phyloP scores from a whole-genome alignment of 2,888 invertebrate species.

The Acutogordius australiensis region DNA sequence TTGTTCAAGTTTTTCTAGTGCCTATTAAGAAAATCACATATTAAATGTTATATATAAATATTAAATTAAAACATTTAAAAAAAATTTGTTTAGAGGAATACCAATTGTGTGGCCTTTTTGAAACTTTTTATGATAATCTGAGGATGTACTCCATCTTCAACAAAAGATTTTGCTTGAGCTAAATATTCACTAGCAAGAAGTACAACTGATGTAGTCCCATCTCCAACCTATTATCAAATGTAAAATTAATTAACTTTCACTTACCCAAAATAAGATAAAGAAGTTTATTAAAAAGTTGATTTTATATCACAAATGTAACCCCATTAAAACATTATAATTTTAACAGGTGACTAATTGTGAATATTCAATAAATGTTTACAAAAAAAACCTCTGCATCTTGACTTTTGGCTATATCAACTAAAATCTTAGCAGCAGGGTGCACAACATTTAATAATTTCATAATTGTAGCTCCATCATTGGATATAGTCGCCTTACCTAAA shows the following conservation, averaged over 20 bases:
- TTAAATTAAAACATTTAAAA: slow-evolving; percentile 12
- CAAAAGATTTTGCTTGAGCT: slow-evolving; percentile 65
- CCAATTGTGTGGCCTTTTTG: slow-evolving; percentile 46
- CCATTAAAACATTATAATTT: slow-evolving; percentile 1
- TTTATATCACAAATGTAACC: slow-evolving; percentile 11
- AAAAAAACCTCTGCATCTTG: slow-evolving; percentile 66
- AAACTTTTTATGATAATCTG: slow-evolving; percentile 64
- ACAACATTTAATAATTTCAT: slow-evolving; percentile 87
- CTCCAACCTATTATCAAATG: slow-evolving; percentile 46
- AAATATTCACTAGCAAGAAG: slow-evolving; percentile 73
- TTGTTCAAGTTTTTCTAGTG: slow-evolving; percentile 48
- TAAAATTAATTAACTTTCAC: not conserved
- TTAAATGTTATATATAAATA: not conserved
- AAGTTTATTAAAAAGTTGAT: too few relatives aligned
- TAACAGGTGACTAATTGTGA: slow-evolving; percentile 9
- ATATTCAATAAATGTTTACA: not conserved
- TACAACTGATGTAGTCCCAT: slow-evolving; percentile 91
- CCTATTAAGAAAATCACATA: slow-evolving; percentile 22
- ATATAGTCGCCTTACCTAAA: slow-evolving; percentile 55
- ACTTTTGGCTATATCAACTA: slow-evolving; percentile 93
- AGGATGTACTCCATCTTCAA: slow-evolving; percentile 84
- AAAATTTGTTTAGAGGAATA: slow-evolving; percentile 14
- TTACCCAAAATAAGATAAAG: too few relatives aligned
- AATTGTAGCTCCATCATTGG: slow-evolving; percentile 96
- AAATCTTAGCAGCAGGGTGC: slow-evolving; percentile 82